Base-by-base conservation (phyloP, 2,113 vertebrate genomes). In the Scophthalmus maximus region DNA sequence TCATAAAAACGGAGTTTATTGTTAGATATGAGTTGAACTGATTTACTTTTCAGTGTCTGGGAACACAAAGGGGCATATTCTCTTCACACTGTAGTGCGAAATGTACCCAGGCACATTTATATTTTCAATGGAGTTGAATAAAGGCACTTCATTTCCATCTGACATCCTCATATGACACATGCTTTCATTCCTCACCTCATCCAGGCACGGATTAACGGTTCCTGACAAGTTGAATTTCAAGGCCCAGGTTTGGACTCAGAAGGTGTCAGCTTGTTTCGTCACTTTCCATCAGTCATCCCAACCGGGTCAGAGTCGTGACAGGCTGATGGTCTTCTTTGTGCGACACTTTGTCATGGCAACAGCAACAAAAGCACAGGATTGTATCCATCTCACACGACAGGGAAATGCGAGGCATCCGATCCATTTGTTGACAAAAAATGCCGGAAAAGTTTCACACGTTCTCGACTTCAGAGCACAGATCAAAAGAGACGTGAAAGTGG, bases 231-330 rank as follows among this genome's bases (percentile, higher is more conserved):
- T 47, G 29, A 18, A 27, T 12, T 66, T 29, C 6, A 50, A 61
- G 25, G 23, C 17, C 8, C 17, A 27, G 9, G 23, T 23, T 73
- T 44, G 11, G n/a, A 58, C 14, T 52, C 4, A 42, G 0, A 12
- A 46, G 42, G n/a, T n/a, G n/a, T n/a, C n/a, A n/a, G 5, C 30
- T 18, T 18, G n/a, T 62, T 73, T 68, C 1, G 1, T 64, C 60
- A 34, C 53, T 70, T 69, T 20, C 15, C 70, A 90, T 87, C 47
- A 61, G 40, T 89, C 83, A 82, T 73, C 56, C 15, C 32, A 82
- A 78, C 51, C 63, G 56, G 82, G 86, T 80, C 78, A 79, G 32
- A 34, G 78, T 50, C 12, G 1, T 60, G 23, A 73, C 42, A 53
- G 58, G 36, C 38, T 51, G 61, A 42, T 57, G 67, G 52, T 73